phyloP scores from a whole-genome alignment of 2,797 vertebrate species.

The Babyrousa celebensis region DNA sequence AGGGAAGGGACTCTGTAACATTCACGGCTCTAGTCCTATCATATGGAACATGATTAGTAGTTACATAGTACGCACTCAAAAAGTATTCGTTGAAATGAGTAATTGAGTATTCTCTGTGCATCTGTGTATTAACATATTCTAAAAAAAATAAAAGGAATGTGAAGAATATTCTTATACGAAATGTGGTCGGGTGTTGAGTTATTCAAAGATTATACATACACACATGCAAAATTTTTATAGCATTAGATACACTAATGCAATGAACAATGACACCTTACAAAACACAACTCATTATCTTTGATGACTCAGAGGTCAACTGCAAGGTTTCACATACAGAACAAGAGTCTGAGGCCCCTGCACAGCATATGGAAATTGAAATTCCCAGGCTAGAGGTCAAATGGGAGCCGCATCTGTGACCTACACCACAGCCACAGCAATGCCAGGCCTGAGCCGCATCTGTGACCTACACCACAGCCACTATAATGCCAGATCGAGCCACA shows the following conservation, averaged over 20 bases:
- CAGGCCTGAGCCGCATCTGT: no score
- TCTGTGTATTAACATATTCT: not conserved
- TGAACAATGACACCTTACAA: slow-evolving; percentile 36
- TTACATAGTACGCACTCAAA: not conserved
- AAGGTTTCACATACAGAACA: slow-evolving; percentile 19
- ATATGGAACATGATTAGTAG: not conserved
- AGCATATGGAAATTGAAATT: no score
- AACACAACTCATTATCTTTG: slow-evolving; percentile 24
- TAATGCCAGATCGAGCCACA: no score
- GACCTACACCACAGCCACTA: no score
- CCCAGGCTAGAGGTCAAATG: no score
- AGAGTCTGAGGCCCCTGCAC: not conserved
- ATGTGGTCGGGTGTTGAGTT: not conserved
- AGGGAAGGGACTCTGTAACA: slow-evolving; percentile 19
- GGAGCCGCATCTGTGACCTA: no score
- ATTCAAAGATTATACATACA: not conserved
- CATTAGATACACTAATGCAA: slow-evolving; percentile 50
- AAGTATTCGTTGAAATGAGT: slow-evolving; percentile 53
- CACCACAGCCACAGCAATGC: no score
- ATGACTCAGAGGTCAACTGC: slow-evolving; percentile 1
- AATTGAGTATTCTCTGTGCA: slow-evolving; percentile 29
- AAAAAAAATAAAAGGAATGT: slow-evolving; percentile 12
- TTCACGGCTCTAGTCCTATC: not conserved
- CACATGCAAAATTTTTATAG: slow-evolving; percentile 7
- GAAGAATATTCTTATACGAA: slow-evolving; percentile 52